Evolutionary conservation across 2,888 invertebrate genomes (phyloP).

Genomic region (Brachycybe producta): DNA sequence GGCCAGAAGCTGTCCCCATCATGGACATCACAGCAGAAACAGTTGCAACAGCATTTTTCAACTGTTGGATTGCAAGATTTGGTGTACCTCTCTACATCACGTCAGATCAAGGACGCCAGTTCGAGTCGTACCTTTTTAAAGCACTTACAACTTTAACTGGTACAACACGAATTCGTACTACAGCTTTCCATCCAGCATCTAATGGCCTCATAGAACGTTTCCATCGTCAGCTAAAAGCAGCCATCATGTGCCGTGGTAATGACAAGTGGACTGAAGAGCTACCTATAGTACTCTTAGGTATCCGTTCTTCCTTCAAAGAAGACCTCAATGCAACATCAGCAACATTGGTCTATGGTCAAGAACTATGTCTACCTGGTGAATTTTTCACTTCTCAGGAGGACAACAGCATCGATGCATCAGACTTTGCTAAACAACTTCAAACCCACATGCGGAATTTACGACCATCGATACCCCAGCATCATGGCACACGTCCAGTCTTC

Average conservation of each 20-base stretch:
- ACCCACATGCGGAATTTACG: neutral
- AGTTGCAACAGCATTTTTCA: slow-evolving; percentile 20
- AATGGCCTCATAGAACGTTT: slow-evolving; percentile 26
- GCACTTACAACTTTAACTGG: slow-evolving; percentile 18
- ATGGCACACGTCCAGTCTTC: neutral
- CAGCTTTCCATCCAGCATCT: slow-evolving; percentile 24
- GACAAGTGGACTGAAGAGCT: neutral
- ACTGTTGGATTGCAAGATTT: slow-evolving; percentile 23
- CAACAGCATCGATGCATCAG: no score
- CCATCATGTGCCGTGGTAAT: slow-evolving; percentile 20
- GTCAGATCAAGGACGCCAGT: slow-evolving; percentile 24
- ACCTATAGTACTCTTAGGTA: neutral
- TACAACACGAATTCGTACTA: slow-evolving; percentile 18
- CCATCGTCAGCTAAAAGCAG: slow-evolving; percentile 25
- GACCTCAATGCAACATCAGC: neutral
- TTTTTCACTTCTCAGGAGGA: neutral
- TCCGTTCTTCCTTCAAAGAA: neutral
- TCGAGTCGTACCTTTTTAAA: slow-evolving; percentile 19
- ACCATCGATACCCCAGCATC: neutral
- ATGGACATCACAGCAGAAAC: slow-evolving; percentile 19
- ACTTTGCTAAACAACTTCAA: neutral
- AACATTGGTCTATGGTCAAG: neutral
- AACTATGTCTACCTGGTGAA: neutral
- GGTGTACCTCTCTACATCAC: slow-evolving; percentile 23
- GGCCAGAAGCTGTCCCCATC: slow-evolving; percentile 24